Conservation (phyloP, 2,888 invertebrate genomes). For the Caenorhabditis becei region DNA sequence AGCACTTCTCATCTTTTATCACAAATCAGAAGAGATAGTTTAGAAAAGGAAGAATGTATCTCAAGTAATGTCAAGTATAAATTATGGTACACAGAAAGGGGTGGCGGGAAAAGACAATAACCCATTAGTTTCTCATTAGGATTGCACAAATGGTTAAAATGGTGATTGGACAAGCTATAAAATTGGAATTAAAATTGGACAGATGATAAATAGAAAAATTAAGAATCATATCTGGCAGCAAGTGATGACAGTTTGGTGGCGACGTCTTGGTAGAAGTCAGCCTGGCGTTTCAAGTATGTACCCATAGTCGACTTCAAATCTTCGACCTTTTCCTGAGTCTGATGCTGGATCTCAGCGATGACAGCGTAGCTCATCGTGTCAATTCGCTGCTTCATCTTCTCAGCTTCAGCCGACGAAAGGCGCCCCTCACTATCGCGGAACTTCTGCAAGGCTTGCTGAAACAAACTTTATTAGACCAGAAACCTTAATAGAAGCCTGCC, state of each 20-base stretch:
- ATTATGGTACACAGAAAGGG: constrained; percentile 27
- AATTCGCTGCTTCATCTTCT: constrained; percentile 85
- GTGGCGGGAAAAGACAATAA: neutral
- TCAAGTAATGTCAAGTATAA: neutral
- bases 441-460: constrained; percentile 72
- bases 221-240: constrained; percentile 64
- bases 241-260: constrained; percentile 74
- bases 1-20: constrained; percentile 1
- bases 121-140: constrained; percentile 9
- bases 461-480: constrained; percentile 5
- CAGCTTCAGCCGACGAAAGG: constrained; percentile 61
- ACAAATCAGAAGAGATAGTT: constrained; percentile 1
- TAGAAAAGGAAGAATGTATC: neutral
- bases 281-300: constrained; percentile 91
- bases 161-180: neutral
- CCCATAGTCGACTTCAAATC: constrained; percentile 92
- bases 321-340: constrained; percentile 88
- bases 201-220: neutral
- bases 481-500: constrained; percentile 83
- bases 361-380: constrained; percentile 94
- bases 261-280: constrained; percentile 90
- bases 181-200: neutral
- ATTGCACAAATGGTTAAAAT: constrained; percentile 3
- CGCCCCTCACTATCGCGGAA: constrained; percentile 69
- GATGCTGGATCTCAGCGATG: constrained; percentile 95